Evolutionary conservation across 2,888 invertebrate genomes (phyloP).

Genomic region (Macroteleia sp.): DNA sequence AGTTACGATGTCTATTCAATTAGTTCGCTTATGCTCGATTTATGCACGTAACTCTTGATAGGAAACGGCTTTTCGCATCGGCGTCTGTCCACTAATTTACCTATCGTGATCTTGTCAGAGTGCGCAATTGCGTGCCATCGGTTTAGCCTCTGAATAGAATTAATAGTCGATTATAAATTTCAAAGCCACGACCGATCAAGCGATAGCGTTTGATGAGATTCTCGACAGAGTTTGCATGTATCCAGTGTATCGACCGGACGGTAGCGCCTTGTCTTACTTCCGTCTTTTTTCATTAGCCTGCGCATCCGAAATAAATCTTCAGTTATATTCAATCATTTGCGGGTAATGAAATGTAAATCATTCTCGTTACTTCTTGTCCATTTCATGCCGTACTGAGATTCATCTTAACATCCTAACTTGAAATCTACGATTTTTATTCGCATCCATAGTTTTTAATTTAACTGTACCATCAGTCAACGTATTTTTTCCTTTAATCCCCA

Average conservation of each 20-base stretch:
- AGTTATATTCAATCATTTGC: constrained; percentile 30
- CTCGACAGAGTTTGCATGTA: constrained; percentile 46
- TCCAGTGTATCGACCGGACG: neutral
- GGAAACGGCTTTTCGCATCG: constrained; percentile 31
- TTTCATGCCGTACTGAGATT: constrained; percentile 7
- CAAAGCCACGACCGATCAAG: constrained; percentile 51
- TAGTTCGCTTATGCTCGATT: constrained; percentile 35
- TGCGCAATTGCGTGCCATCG: constrained; percentile 59
- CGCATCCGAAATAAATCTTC: constrained; percentile 7
- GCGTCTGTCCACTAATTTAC: constrained; percentile 38
- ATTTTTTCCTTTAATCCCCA: constrained; percentile 25
- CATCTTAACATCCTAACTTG: no score
- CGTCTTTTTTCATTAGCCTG: constrained; percentile 10
- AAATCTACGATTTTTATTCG: no score
- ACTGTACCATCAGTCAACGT: constrained; percentile 23
- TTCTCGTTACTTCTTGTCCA: constrained; percentile 5
- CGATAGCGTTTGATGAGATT: constrained; percentile 61
- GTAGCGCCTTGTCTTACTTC: no score
- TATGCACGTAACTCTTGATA: constrained; percentile 24
- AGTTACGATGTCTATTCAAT: constrained; percentile 55
- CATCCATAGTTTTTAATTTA: constrained; percentile 15
- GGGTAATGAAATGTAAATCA: constrained; percentile 43
- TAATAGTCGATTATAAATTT: constrained; percentile 67
- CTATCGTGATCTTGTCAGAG: constrained; percentile 42
- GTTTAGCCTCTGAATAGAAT: constrained; percentile 60